A percentile compares a stretch with the other conserved stretches of the same genome.
These are phyloP conservation scores for Pelodiscus sinensis DNA, from an alignment of 2,113 vertebrate genomes.

Conservation along the genomic window DNA sequence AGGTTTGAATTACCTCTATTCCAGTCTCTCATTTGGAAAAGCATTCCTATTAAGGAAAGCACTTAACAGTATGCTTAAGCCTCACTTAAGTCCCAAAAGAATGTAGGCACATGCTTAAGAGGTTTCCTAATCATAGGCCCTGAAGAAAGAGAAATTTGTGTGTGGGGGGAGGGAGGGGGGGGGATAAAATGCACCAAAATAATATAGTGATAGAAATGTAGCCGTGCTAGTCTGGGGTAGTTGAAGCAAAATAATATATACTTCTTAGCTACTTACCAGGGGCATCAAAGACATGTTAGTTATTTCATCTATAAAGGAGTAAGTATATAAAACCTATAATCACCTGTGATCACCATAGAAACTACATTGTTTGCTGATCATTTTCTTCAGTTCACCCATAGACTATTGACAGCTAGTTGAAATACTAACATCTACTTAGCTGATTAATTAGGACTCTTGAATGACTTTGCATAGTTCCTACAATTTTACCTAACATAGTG, in stretches of 20 bases:
- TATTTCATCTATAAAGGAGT: constrained; percentile 14
- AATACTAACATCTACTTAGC: constrained; percentile 45
- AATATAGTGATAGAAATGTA: no score
- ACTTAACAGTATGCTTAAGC: not conserved
- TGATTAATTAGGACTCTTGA: constrained; percentile 27
- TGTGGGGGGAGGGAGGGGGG: not conserved
- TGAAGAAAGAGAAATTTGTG: not conserved
- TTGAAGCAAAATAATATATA: not conserved
- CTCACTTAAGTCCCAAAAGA: rapidly evolving
- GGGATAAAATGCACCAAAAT: not conserved
- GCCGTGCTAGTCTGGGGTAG: no score
- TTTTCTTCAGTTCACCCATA: constrained; percentile 32
- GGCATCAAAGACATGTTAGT: constrained; percentile 36
- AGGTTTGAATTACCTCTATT: not conserved
- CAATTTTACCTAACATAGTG: constrained; percentile 22
- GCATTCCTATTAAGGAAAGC: not conserved
- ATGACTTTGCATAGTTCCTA: constrained; percentile 31
- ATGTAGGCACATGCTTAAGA: not conserved
- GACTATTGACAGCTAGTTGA: not conserved
- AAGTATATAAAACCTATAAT: not conserved
- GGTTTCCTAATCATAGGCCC: not conserved
- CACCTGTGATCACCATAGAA: constrained; percentile 49
- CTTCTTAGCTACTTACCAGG: not conserved
- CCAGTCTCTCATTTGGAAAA: not conserved
- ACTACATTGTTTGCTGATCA: constrained; percentile 27